Conservation (phyloP, 23 tunicate species). For the Phallusia fumigata region DNA sequence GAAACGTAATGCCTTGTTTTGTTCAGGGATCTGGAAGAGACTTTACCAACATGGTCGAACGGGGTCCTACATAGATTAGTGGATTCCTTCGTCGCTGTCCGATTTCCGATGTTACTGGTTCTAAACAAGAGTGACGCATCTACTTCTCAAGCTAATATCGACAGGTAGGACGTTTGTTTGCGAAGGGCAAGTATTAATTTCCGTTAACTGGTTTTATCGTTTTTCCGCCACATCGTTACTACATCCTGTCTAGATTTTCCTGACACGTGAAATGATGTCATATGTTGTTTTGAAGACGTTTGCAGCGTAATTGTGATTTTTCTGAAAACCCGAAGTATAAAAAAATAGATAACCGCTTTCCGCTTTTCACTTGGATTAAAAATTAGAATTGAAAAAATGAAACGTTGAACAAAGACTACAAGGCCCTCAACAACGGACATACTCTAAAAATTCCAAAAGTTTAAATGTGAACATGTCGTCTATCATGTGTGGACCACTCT, state of each 20-base stretch:
- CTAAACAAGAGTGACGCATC: constrained; percentile 30
- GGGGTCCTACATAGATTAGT: constrained; percentile 11
- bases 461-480: too few relatives aligned
- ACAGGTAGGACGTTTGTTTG: neutral
- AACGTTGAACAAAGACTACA: too few relatives aligned
- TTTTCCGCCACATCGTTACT: neutral
- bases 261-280: neutral
- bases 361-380: too few relatives aligned
- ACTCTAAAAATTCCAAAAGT: too few relatives aligned
- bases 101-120: constrained; percentile 28
- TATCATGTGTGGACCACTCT: too few relatives aligned
- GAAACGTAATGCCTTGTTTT: neutral
- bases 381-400: too few relatives aligned
- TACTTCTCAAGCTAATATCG: constrained; percentile 11
- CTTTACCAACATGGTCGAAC: constrained; percentile 16
- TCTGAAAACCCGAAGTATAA: too few relatives aligned
- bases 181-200: too few relatives aligned
- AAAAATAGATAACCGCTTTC: too few relatives aligned
- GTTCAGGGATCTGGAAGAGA: constrained; percentile 3
- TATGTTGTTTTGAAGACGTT: too few relatives aligned
- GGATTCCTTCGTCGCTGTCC: constrained; percentile 17
- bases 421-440: too few relatives aligned
- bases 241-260: neutral
- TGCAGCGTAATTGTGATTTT: too few relatives aligned
- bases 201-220: neutral